Conservation (phyloP, 1,140 invertebrate genomes). For the Heliconius eleuchia region DNA sequence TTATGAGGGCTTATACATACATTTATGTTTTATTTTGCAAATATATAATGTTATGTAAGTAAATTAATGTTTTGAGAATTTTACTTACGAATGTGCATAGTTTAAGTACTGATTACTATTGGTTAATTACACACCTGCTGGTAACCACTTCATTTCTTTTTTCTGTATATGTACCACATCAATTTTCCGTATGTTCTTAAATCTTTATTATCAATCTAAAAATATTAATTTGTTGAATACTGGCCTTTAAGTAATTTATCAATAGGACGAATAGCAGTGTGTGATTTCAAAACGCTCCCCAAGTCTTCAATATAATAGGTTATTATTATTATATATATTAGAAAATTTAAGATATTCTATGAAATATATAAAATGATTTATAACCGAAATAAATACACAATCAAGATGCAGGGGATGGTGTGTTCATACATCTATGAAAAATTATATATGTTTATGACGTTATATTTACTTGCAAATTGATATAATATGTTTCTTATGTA, state of each 20-base stretch:
- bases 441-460: background rate
- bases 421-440: background rate
- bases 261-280: no score
- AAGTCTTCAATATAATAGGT: background rate
- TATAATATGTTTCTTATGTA: background rate
- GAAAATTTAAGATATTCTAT: background rate
- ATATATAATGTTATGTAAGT: background rate
- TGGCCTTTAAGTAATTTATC: background rate
- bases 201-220: background rate
- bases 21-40: background rate
- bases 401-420: background rate
- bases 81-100: background rate
- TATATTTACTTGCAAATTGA: background rate
- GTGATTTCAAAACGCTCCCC: background rate
- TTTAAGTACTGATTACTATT: background rate
- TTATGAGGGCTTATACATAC: background rate
- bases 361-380: background rate
- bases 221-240: background rate
- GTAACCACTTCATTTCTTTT: background rate
- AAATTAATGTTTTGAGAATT: background rate
- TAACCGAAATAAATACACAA: background rate
- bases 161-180: background rate
- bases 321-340: background rate
- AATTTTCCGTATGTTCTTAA: background rate
- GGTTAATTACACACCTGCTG: background rate